phyloP scores from a whole-genome alignment of 2,888 invertebrate genomes.

The Hypena proboscidalis region DNA sequence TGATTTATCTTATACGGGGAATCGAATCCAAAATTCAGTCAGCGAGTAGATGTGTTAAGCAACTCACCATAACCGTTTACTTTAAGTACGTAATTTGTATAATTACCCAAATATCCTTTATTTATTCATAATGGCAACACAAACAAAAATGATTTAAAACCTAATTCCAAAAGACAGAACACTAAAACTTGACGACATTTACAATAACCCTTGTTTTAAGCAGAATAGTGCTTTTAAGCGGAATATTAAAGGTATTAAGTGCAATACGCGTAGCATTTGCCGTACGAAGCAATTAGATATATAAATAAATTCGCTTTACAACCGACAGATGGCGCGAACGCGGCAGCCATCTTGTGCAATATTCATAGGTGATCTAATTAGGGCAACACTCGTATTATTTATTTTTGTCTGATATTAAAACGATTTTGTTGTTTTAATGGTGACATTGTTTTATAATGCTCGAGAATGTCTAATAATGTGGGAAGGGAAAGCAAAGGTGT shows the following conservation, averaged over 20 bases:
- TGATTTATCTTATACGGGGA: no score
- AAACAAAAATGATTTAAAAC: neutral
- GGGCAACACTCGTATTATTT: constrained; percentile 54
- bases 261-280: constrained; percentile 74
- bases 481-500: no score
- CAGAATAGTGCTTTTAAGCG: constrained; percentile 68
- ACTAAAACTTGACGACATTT: constrained; percentile 71
- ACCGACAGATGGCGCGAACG: constrained; percentile 78
- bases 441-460: constrained; percentile 21
- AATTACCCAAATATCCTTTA: no score
- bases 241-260: constrained; percentile 79
- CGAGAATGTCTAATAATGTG: neutral
- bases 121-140: no score
- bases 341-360: constrained; percentile 71
- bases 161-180: constrained; percentile 50
- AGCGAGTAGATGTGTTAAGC: no score
- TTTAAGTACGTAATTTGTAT: no score
- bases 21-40: no score
- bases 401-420: constrained; percentile 60
- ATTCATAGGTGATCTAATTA: constrained; percentile 79
- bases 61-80: no score
- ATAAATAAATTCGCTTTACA: constrained; percentile 81
- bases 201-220: constrained; percentile 70
- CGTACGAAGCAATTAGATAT: constrained; percentile 78
- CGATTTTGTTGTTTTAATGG: constrained; percentile 34